These are phyloP conservation scores for Phytoseiulus persimilis DNA, from an alignment of 2,888 invertebrate genomes.

Conservation along the genomic window DNA sequence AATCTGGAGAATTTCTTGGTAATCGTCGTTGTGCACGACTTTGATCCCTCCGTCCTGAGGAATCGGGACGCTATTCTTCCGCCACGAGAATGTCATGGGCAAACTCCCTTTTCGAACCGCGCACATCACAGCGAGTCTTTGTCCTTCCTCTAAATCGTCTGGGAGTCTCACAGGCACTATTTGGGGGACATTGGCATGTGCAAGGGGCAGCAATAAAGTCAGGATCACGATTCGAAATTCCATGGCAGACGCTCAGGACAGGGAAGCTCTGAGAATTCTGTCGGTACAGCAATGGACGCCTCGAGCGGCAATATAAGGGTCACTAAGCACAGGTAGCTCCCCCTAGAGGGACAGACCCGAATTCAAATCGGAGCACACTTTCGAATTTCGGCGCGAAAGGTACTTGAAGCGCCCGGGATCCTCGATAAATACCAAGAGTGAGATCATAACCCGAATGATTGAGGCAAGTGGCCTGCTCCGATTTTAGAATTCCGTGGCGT, in stretches of 20 bases:
- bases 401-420: not conserved
- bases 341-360: constrained; percentile 20
- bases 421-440: not conserved
- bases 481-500: no score
- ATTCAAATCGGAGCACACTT: not conserved
- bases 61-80: not conserved
- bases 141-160: constrained; percentile 29
- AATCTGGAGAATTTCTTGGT: constrained; percentile 16
- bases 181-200: not conserved
- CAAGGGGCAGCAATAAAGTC: not conserved
- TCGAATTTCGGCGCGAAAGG: not conserved
- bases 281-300: not conserved
- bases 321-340: not conserved
- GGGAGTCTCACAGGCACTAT: constrained; percentile 12
- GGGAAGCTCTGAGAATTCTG: not conserved
- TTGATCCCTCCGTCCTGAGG: not conserved
- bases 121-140: constrained; percentile 12
- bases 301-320: not conserved
- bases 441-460: no score
- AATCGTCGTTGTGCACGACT: constrained; percentile 32
- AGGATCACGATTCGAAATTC: not conserved
- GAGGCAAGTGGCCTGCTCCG: no score
- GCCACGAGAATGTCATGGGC: constrained; percentile 14
- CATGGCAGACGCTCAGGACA: not conserved
- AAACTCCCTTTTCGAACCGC: constrained; percentile 5